Evolutionary conservation across 2,888 invertebrate species (phyloP), one percentile per base, ranked within the genome.

Genomic region (Diaphora mendica): DNA sequence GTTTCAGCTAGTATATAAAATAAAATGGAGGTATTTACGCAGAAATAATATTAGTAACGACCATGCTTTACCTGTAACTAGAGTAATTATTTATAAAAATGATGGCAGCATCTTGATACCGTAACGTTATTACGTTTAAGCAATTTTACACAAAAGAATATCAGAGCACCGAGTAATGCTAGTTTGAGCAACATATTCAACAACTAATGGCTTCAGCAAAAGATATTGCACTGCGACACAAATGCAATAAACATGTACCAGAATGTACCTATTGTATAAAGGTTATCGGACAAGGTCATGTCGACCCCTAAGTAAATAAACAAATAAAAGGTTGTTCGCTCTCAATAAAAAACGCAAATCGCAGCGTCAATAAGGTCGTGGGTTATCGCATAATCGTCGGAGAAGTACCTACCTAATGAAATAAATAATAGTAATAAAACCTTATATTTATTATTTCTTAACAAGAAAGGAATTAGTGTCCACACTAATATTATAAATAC

Each of bases 61-160:
- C 13, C 20, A 59, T 30, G 26, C 4, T 23, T 62, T 64, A 64
- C 70, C 70, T 70, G 48, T n/a, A 62, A 30, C 26, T 62, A 48
- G 13, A 44, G 0, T 5, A 48, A 17, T 17, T 70, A 64, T 30
- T 70, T 64, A 33, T 87, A 91, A 81, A 90, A 86, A 77, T 84
- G 73, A 68, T 74, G 75, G 48, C 42, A 88, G 75, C 90, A 91
- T 79, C 83, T 87, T 4, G 67, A 44, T 64, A 42, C 48, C 17
- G 70, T 59, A 48, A 55, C 30, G 59, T 86, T 82, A 35, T 85
- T 71, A 59, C 74, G 80, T 33, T 75, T 86, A 33, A 95, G 79
- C 77, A 94, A 79, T 85, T 94, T 95, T 17, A 93, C 88, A 87
- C 93, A 93, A 78, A 94, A 85, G 77, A 94, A 93, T 83, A 93